Conservation (phyloP, 1,140 invertebrate species). For the Trichoplusia ni region DNA sequence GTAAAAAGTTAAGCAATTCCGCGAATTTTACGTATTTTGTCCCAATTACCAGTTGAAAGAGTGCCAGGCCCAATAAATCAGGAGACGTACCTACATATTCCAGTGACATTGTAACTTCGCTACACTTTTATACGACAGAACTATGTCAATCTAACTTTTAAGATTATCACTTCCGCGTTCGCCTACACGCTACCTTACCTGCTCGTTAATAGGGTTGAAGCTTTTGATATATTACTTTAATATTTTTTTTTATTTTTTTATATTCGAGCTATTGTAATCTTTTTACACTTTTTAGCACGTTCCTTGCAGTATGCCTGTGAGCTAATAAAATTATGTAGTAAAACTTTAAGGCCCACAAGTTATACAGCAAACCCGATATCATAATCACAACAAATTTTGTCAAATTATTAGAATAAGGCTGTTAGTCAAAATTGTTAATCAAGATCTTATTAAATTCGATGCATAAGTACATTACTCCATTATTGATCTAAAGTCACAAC, state of each 20-base stretch:
- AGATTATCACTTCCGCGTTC: slow-evolving; percentile 70
- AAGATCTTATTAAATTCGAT: no score
- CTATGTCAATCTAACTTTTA: slow-evolving; percentile 78
- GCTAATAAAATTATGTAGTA: no score
- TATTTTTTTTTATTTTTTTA: neutral
- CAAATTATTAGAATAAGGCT: no score
- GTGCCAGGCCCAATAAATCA: slow-evolving; percentile 61
- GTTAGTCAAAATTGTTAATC: no score
- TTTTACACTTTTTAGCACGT: no score
- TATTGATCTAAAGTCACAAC: neutral
- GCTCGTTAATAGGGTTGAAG: slow-evolving; percentile 47
- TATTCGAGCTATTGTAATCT: neutral
- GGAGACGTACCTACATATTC: slow-evolving; percentile 44
- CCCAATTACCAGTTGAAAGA: slow-evolving; percentile 61
- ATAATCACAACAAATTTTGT: no score
- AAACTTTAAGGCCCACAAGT: no score
- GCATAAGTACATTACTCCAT: neutral
- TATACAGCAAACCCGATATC: no score
- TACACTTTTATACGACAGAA: slow-evolving; percentile 66
- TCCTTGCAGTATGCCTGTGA: no score
- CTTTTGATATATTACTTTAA: neutral
- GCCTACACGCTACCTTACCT: slow-evolving; percentile 57
- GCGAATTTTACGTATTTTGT: slow-evolving; percentile 50
- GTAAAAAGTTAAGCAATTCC: slow-evolving; percentile 43
- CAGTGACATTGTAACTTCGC: slow-evolving; percentile 63